Evolutionary conservation across 2,797 vertebrate species (phyloP).

Genomic region (Ptychobarbus kaznakovi): DNA sequence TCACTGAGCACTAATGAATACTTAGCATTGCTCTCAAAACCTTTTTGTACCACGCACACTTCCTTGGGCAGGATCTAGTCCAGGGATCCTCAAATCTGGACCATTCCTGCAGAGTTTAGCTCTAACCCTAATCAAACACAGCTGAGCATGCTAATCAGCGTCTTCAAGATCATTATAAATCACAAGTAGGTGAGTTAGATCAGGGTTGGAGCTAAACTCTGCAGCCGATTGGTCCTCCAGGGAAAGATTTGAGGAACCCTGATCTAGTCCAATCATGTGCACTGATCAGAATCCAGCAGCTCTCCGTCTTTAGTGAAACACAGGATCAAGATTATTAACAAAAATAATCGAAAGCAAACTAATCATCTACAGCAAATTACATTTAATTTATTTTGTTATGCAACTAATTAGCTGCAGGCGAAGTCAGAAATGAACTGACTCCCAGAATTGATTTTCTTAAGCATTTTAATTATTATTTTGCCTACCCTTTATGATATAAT

Average conservation of each 20-base stretch:
- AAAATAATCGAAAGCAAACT: background rate
- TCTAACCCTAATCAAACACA: no score
- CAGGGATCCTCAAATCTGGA: background rate
- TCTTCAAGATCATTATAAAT: no score
- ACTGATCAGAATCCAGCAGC: background rate
- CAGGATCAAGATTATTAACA: background rate
- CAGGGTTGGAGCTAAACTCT: no score
- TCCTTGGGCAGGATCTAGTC: background rate
- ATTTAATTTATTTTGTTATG: background rate
- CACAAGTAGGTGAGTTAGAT: no score
- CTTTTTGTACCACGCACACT: background rate
- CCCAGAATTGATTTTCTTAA: background rate
- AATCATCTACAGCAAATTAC: background rate
- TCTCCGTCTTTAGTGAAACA: background rate
- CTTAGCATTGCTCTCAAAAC: constrained; percentile 7
- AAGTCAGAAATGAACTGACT: background rate
- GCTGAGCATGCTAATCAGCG: no score
- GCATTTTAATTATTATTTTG: background rate
- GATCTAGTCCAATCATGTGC: background rate
- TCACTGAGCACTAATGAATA: constrained; percentile 2
- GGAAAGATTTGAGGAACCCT: no score
- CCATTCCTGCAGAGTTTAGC: no score
- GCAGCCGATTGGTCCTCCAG: no score
- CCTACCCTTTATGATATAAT: background rate
- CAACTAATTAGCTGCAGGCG: background rate